Percentiles rank a stretch among this genome's conserved stretches.
phyloP scores from a whole-genome alignment of 2,797 vertebrate species.

The Tadarida brasiliensis region DNA sequence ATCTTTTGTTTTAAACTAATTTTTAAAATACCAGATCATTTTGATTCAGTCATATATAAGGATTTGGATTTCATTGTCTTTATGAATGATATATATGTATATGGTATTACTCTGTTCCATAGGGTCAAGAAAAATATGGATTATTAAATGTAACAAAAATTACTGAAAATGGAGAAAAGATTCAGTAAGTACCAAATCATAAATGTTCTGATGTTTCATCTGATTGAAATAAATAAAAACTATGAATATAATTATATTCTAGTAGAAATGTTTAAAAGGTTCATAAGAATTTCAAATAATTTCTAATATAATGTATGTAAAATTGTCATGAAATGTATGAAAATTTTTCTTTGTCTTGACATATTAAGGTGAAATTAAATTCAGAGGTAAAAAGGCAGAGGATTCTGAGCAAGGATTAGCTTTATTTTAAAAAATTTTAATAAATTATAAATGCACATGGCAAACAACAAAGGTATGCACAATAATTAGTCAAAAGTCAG shows the following conservation, averaged over 20 bases:
- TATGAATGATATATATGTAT: slow-evolving; percentile 47
- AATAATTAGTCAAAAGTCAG: background rate
- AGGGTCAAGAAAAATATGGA: slow-evolving; percentile 98
- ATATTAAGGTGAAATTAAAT: slow-evolving; percentile 49
- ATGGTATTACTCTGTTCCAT: slow-evolving; percentile 76
- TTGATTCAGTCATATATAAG: slow-evolving; percentile 18
- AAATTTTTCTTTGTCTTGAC: slow-evolving; percentile 39
- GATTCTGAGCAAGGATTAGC: slow-evolving; percentile 7
- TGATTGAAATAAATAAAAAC: slow-evolving; percentile 58
- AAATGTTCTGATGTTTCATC: slow-evolving; percentile 58
- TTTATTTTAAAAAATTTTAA: slow-evolving; percentile 34
- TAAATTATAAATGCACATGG: background rate
- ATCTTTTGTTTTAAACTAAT: slow-evolving; percentile 55
- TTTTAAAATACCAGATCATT: slow-evolving; percentile 54
- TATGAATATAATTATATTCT: slow-evolving; percentile 44
- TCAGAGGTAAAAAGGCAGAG: background rate
- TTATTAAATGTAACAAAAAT: slow-evolving; percentile 98
- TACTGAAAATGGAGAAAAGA: slow-evolving; percentile 98
- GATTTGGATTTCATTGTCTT: slow-evolving; percentile 27
- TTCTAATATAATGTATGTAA: slow-evolving; percentile 25
- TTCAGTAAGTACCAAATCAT: slow-evolving; percentile 90
- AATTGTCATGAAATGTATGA: slow-evolving; percentile 20
- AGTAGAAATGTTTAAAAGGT: slow-evolving; percentile 1
- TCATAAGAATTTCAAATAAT: slow-evolving; percentile 55
- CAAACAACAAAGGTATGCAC: background rate